Percentiles rank a stretch among this genome's conserved stretches.
These are phyloP conservation scores for Lasius platythorax DNA, from an alignment of 2,888 invertebrate genomes.

Conservation along the genomic window DNA sequence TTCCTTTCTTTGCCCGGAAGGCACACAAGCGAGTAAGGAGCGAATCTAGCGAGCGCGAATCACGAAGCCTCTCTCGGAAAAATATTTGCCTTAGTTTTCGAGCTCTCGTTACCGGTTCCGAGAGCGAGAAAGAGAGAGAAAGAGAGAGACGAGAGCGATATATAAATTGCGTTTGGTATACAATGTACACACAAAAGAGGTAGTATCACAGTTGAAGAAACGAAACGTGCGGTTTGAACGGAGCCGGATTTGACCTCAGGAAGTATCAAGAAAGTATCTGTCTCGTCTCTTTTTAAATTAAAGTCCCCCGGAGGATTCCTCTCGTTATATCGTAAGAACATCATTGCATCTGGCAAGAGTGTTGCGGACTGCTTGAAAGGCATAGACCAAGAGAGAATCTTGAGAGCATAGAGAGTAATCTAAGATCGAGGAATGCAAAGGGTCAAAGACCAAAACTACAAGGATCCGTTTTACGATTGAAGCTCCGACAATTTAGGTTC, in stretches of 20 bases:
- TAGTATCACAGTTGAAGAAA: constrained; percentile 14
- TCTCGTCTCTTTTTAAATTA: constrained; percentile 36
- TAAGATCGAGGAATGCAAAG: constrained; percentile 9
- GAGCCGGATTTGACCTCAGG: constrained; percentile 29
- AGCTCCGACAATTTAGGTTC: not conserved
- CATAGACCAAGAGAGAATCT: constrained; percentile 22
- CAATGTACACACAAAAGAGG: constrained; percentile 43
- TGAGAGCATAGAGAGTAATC: constrained; percentile 21
- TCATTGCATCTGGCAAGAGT: constrained; percentile 24
- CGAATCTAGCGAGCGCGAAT: constrained; percentile 27
- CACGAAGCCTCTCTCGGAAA: constrained; percentile 52
- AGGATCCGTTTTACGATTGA: not conserved
- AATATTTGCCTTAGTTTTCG: constrained; percentile 69
- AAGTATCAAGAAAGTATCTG: constrained; percentile 8
- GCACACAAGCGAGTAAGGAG: constrained; percentile 1
- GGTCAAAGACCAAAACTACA: constrained; percentile 26
- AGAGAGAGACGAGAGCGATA: constrained; percentile 29
- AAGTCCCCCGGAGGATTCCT: constrained; percentile 14
- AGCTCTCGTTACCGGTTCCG: constrained; percentile 38
- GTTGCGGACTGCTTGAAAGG: constrained; percentile 35
- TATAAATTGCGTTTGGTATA: constrained; percentile 32
- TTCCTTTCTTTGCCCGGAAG: constrained; percentile 50
- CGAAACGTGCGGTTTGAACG: constrained; percentile 14
- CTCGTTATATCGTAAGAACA: constrained; percentile 34
- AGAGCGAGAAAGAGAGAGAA: not conserved